phyloP scores from a whole-genome alignment of 1,140 invertebrate species.

The Orchesella cincta region DNA sequence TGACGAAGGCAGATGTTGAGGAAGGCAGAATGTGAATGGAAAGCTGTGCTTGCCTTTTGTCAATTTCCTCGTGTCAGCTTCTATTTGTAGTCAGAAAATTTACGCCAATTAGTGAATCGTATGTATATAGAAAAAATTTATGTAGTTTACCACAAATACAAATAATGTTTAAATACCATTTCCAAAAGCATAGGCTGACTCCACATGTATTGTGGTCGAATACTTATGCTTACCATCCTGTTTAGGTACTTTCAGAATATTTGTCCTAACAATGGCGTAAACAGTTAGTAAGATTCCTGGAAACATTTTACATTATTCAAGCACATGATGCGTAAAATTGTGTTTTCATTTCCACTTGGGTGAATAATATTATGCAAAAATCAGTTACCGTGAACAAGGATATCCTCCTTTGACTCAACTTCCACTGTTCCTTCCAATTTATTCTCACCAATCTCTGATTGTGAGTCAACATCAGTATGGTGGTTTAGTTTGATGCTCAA shows the following conservation, averaged over 20 bases:
- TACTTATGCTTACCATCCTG: not conserved
- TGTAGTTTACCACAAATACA: not conserved
- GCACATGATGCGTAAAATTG: not conserved
- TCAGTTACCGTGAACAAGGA: slow-evolving; percentile 6
- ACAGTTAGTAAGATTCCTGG: slow-evolving; percentile 2
- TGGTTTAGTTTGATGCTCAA: not conserved
- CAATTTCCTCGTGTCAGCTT: not conserved
- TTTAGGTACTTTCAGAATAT: no score
- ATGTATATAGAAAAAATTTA: not conserved
- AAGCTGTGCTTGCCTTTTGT: not conserved
- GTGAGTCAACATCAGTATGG: not conserved
- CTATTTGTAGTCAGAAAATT: no score
- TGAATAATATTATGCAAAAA: not conserved
- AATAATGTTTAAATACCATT: not conserved
- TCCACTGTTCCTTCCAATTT: not conserved
- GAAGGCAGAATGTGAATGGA: slow-evolving; percentile 12
- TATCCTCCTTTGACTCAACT: not conserved
- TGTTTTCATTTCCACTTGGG: no score
- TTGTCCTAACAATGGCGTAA: not conserved
- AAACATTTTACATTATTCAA: not conserved
- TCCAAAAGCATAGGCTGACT: not conserved
- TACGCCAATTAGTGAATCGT: no score
- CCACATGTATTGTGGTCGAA: not conserved
- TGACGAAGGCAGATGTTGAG: slow-evolving; percentile 14
- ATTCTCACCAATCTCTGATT: not conserved